A percentile compares a stretch with the other conserved stretches of the same genome.
Evolutionary conservation across 2,888 invertebrate species (phyloP).

Genomic region (Stenurella melanura): DNA sequence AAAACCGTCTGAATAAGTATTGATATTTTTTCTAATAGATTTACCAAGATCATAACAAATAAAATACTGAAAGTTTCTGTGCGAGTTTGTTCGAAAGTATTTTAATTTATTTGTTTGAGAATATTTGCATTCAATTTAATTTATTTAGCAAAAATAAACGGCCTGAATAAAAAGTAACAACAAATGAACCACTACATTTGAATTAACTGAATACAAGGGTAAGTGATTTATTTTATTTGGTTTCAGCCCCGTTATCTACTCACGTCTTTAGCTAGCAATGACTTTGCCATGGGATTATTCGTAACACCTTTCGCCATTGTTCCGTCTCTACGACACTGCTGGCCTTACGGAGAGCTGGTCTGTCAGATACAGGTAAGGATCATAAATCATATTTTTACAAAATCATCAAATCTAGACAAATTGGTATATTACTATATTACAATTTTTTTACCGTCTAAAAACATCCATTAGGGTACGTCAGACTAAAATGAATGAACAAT

Average conservation of each 20-base stretch:
- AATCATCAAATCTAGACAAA: too few species aligned
- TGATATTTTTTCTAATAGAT: too few species aligned
- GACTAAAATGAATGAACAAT: too few species aligned
- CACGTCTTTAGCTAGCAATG: constrained; percentile 90
- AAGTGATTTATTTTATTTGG: constrained; percentile 13
- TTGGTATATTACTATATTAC: too few species aligned
- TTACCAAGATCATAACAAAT: not conserved
- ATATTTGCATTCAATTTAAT: not conserved
- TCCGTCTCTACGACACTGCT: constrained; percentile 90
- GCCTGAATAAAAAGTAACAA: not conserved
- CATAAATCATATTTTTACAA: not conserved
- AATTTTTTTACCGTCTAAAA: too few species aligned
- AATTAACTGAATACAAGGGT: constrained; percentile 19
- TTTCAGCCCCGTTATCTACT: constrained; percentile 88
- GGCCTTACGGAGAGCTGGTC: constrained; percentile 93
- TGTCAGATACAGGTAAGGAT: constrained; percentile 91
- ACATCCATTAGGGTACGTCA: too few species aligned
- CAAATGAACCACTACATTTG: constrained; percentile 12
- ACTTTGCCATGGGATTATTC: constrained; percentile 89
- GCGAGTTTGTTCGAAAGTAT: not conserved
- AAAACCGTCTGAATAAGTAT: too few species aligned
- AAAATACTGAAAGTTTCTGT: not conserved
- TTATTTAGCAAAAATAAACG: not conserved
- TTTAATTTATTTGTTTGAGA: not conserved
- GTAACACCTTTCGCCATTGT: constrained; percentile 90